Percentiles rank a stretch among this genome's conserved stretches.
Evolutionary conservation across 1,140 invertebrate genomes (phyloP).

Genomic region (Patella vulgata): DNA sequence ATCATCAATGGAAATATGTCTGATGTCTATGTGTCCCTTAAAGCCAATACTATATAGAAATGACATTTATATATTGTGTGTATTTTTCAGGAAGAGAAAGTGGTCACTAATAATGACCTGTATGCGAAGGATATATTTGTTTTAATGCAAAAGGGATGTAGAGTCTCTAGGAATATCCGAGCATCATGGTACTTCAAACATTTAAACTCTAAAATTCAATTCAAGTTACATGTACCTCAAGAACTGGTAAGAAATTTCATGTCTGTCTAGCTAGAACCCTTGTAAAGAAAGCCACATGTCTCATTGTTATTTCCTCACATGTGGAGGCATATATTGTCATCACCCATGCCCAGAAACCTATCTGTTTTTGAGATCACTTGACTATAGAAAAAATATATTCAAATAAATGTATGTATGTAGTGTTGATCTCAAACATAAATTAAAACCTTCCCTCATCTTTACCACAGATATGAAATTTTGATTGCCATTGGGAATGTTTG

Average conservation of each 20-base stretch:
- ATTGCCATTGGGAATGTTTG: too few species aligned
- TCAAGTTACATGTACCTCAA: conserved; percentile 31
- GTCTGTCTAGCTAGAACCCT: not conserved
- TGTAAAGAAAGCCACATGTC: not conserved
- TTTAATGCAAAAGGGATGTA: conserved; percentile 79
- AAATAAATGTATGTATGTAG: conserved; percentile 7
- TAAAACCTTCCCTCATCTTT: too few species aligned
- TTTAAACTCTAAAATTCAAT: conserved; percentile 73
- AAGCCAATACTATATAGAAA: too few species aligned
- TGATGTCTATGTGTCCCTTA: too few species aligned
- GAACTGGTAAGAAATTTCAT: conserved; percentile 36
- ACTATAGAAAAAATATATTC: not conserved
- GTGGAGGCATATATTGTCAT: not conserved
- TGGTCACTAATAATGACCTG: too few species aligned
- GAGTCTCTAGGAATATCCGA: conserved; percentile 79
- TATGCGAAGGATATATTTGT: conserved; percentile 77
- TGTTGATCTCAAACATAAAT: too few species aligned
- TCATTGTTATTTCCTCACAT: not conserved
- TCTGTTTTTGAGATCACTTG: conserved; percentile 4
- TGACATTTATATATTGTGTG: too few species aligned
- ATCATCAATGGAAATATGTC: too few species aligned
- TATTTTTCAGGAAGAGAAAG: too few species aligned
- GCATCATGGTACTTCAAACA: conserved; percentile 81
- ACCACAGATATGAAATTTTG: too few species aligned
- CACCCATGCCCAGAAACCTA: not conserved